Evolutionary conservation across 2,888 invertebrate species (phyloP), one percentile per base, ranked within the genome.

Genomic region (Ctenicera cuprea): DNA sequence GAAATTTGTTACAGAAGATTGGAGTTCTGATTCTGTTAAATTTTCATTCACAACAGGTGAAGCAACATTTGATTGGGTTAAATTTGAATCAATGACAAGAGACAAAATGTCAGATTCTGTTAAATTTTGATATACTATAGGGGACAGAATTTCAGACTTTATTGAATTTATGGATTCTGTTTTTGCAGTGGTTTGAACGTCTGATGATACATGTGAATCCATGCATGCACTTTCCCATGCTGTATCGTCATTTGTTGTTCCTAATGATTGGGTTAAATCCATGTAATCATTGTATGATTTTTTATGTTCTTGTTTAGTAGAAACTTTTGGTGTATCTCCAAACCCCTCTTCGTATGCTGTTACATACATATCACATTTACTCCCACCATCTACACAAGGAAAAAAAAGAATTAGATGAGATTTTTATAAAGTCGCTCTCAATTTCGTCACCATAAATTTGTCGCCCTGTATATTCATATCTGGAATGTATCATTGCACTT

Each of bases 151-250:
- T 41, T 41, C 41, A 14, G 14, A 41, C 7, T 41, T 41, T 14
- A n/a, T 41, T n/a, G n/a, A 41, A 14, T 14, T 41, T 41, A n/a
- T 14, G 14, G 14, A 14, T 41, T 26, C 30, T 14, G 12, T 50
- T 20, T 12, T 22, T 52, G 52, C 22, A 50, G 20, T 22, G 26
- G 2, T 33, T 9, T 9, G 20, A 38, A 18, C 8, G 0, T 59
- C 59, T 18, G 20, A 18, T 4, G 38, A 7, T 57, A 2, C 5
- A n/a, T 30, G 2, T 8, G 26, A 1, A n/a, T 59, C 59, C 38
- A 62, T 43, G 0, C 43, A n/a, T 45, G 62, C 62, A 30, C 45
- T 62, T 45, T 43, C 43, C 62, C 62, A 62, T 14, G n/a, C 14
- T 30, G 62, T 62, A 43, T 20, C 59, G 38, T 38, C 20, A 18